These are phyloP conservation scores for Eurosta solidaginis DNA, from an alignment of 1,140 invertebrate species.

Conservation along the genomic window DNA sequence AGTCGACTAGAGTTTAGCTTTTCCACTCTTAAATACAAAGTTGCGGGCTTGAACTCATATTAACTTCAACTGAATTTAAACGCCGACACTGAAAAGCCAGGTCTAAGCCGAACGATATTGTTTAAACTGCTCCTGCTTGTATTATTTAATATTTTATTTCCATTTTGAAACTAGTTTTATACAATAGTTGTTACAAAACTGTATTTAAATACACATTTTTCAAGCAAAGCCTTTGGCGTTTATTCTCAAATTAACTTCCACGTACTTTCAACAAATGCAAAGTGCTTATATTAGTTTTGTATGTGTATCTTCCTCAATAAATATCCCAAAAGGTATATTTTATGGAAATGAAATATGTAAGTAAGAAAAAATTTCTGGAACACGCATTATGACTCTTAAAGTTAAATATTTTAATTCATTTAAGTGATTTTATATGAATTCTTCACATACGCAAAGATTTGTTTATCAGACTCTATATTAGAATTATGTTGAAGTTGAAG, in stretches of 20 bases:
- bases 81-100: too few species aligned
- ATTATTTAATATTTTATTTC: too few species aligned
- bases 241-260: too few species aligned
- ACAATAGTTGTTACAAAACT: not conserved
- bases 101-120: too few species aligned
- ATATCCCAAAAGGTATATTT: not conserved
- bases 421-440: too few species aligned
- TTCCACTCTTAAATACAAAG: too few species aligned
- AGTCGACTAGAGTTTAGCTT: too few species aligned
- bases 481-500: constrained; percentile 27
- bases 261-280: too few species aligned
- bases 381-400: not conserved
- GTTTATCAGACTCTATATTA: constrained; percentile 16
- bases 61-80: too few species aligned
- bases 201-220: not conserved
- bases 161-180: not conserved
- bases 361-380: not conserved
- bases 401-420: not conserved
- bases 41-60: too few species aligned
- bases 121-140: too few species aligned
- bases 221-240: not conserved
- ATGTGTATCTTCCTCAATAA: not conserved
- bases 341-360: not conserved
- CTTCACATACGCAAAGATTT: not conserved
- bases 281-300: too few species aligned